Evolutionary conservation across 1,140 invertebrate species (phyloP).

Genomic region (Bombus confusus): DNA sequence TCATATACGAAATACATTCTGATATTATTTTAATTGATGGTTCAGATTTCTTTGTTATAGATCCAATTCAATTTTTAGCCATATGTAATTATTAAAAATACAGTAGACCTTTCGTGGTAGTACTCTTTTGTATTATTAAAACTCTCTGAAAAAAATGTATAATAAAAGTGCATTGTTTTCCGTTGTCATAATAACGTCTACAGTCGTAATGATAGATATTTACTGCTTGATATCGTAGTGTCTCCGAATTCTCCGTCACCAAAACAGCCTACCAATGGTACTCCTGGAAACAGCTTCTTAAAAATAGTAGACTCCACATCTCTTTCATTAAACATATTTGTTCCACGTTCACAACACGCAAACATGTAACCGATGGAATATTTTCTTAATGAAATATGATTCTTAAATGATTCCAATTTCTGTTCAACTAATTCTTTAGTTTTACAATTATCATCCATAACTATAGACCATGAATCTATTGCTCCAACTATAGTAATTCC

Average conservation of each 20-base stretch:
- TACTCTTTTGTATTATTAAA: background rate
- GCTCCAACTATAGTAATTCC: conserved; percentile 71
- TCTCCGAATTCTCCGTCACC: conserved; percentile 85
- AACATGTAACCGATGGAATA: conserved; percentile 84
- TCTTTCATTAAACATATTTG: conserved; percentile 71
- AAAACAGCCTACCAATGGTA: conserved; percentile 84
- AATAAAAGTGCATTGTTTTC: background rate
- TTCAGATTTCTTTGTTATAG: background rate
- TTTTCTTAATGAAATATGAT: conserved; percentile 72
- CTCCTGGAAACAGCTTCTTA: conserved; percentile 83
- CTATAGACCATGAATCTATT: conserved; percentile 74
- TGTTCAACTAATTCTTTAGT: conserved; percentile 65
- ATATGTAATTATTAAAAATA: conserved; percentile 79
- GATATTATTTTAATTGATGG: conserved; percentile 2
- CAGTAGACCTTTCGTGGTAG: conserved; percentile 65
- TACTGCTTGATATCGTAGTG: conserved; percentile 69
- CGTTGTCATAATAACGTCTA: background rate
- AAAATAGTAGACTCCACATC: conserved; percentile 85
- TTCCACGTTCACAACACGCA: conserved; percentile 83
- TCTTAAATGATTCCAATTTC: conserved; percentile 65
- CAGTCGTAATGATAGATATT: conserved; percentile 20
- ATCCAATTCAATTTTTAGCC: conserved; percentile 27
- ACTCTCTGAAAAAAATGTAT: conserved; percentile 63
- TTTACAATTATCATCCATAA: conserved; percentile 63
- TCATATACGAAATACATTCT: background rate